Base-by-base conservation (phyloP, 2,113 vertebrate species). In the Cisticola juncidis region DNA sequence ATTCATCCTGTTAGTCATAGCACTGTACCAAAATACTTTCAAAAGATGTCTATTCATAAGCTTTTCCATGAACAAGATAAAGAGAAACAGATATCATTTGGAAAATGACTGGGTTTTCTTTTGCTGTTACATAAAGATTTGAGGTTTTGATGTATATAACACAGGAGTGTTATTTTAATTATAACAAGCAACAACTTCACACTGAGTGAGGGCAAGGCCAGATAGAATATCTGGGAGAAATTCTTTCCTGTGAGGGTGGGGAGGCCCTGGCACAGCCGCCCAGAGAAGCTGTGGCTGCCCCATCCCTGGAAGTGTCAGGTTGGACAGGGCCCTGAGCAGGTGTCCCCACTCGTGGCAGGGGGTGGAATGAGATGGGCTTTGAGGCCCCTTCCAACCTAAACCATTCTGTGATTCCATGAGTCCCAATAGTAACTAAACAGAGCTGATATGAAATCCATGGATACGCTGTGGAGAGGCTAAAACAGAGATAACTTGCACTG, bases 51-150 rank as follows among this genome's bases (percentile, higher is more conserved):
- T 65, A 22, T 10, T 22, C n/a, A 8, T 24, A 18, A 11, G 20
- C 26, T 85, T 78, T 51, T 7, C 25, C 28, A 15, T 1, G 2
- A 82, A 14, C 12, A 82, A 64, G 21, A 35, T 5, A 42, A 64
- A 70, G 45, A 66, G 3, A 84, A 84, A 60, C 0, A 50, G 44
- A 19, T 3, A n/a, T 47, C 4, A 18, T 26, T 36, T 54, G 47
- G 14, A 72, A 87, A 72, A 76, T 1, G 0, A 35, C 17, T 36
- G 9, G 0, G 3, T 62, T 58, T 81, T 7, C 23, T 61, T 73
- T 14, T n/a, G 25, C 26, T 42, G 33, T 20, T 53, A 28, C 21
- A 22, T 36, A 4, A 38, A 77, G 11, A 29, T 72, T 66, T 28
- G 21, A 60, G 20, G 5, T 6, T 20, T 42, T 24, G 4, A 9